Evolutionary conservation across 2,797 vertebrate genomes (phyloP).

Genomic region (Pseudochirops cupreus): DNA sequence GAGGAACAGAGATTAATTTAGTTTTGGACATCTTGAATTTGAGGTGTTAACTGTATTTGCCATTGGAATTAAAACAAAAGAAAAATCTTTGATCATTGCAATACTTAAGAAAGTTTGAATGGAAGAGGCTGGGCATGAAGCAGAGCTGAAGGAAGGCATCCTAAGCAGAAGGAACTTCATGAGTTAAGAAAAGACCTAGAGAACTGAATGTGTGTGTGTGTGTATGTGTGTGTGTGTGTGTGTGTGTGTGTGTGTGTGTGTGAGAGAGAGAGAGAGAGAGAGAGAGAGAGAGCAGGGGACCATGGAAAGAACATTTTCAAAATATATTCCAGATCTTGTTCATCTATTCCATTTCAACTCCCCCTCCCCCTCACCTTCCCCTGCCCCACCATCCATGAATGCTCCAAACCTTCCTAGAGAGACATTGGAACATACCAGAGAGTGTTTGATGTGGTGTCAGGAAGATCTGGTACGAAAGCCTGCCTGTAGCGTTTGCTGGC

Average conservation of each 20-base stretch:
- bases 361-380: accelerated
- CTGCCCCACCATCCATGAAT: neutral
- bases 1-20: neutral
- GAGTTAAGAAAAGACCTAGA: neutral
- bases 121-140: neutral
- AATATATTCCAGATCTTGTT: neutral
- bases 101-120: neutral
- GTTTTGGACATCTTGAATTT: neutral
- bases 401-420: neutral
- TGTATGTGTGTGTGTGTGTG: too few relatives aligned
- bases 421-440: neutral
- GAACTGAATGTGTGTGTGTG: neutral
- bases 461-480: neutral
- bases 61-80: neutral
- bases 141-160: neutral
- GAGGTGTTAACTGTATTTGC: neutral
- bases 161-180: neutral
- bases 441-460: neutral
- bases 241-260: too few relatives aligned
- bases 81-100: neutral
- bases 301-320: neutral
- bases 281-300: neutral
- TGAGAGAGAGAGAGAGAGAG: too few relatives aligned
- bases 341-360: neutral
- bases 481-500: neutral